Base-by-base conservation (phyloP, 2,888 invertebrate species). In the Lysandra coridon region DNA sequence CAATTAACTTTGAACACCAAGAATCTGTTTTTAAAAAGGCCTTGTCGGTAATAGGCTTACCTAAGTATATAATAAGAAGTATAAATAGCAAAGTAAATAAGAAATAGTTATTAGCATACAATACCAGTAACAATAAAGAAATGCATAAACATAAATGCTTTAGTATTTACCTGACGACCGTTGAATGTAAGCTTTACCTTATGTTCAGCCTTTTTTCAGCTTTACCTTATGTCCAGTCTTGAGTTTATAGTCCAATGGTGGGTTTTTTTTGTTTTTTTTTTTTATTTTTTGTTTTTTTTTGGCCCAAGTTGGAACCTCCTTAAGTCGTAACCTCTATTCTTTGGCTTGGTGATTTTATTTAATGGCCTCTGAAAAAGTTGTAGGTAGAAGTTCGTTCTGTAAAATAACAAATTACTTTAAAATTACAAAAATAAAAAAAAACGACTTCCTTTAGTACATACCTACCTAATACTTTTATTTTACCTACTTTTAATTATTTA, bases 131-230 rank as follows among this genome's bases (percentile, higher is more conserved):
- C 17, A 57, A 57, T 23, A 64, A 64, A 64, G 23, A 64, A 64
- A 64, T 64, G 3, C 23, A 23, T 23, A 23, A 23, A 23, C 23
- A 37, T 33, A 64, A 30, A 30, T 64, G 4, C 12, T 30, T 30
- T 30, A 10, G 4, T 64, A 64, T 23, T 64, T 64, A 64, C 30
- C 64, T 64, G 30, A 64, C 30, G 62, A 30, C 64, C 30, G 23
- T 64, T 30, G 12, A 64, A 64, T 64, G 23, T 64, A 10, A 64
- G 30, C 64, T 64, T 64, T 64, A 64, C 64, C 64, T 64, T 64
- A 10, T 64, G 3, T 64, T 62, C 57, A 57, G 57, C 23, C 23
- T n/a, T 64, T 64, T 64, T 62, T 23, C 30, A 64, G 64, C 64
- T 64, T 64, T 64, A 64, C 64, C 64, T 64, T 64, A 10, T 64